Base-by-base conservation (phyloP, 2,888 invertebrate species). In the Drosophila prostipennis region DNA sequence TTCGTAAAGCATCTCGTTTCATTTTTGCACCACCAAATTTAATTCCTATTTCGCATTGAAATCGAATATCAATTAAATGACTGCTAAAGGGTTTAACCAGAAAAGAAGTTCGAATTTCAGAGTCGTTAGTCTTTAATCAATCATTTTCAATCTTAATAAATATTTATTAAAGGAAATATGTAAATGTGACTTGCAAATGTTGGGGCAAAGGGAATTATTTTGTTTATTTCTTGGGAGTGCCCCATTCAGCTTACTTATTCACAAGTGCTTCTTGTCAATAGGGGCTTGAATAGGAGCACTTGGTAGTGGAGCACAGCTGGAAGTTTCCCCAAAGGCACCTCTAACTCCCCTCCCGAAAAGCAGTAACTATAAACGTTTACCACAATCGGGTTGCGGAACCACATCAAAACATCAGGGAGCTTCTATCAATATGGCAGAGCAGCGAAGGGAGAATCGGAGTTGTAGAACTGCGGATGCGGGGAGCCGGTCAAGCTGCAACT, bases 381-480 rank as follows among this genome's bases (percentile, higher is more conserved):
- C 79, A 54, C 85, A 77, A 61, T 46, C 68, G 58, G 59, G 76
- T 74, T 55, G 73, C 82, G 83, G 78, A 67, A 85, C 86, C 81
- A 82, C 81, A 82, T 82, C 80, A 82, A 82, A 76, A 75, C 67
- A 63, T 16, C 51, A 19, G 26, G 36, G 59, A 34, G 43, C 55
- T 54, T 39, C 57, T 52, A 53, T 58, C 58, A 67, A 53, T 57
- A 40, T 40, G 36, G 14, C 1, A 34, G 10, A 32, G 32, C 6
- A 14, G n/a, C 46, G 40, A 34, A 10, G n/a, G 10, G 46, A 29
- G 19, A 60, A 55, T 55, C 29, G 60, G 11, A 57, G 42, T 40
- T 42, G 58, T 34, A 55, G 45, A 23, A 48, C 16, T 54, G 3
- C 13, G n/a, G 29, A 14, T n/a, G 10, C 14, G 16, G 32, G 32